phyloP scores from a whole-genome alignment of 2,888 invertebrate genomes.

The Trachelus iudaicus region DNA sequence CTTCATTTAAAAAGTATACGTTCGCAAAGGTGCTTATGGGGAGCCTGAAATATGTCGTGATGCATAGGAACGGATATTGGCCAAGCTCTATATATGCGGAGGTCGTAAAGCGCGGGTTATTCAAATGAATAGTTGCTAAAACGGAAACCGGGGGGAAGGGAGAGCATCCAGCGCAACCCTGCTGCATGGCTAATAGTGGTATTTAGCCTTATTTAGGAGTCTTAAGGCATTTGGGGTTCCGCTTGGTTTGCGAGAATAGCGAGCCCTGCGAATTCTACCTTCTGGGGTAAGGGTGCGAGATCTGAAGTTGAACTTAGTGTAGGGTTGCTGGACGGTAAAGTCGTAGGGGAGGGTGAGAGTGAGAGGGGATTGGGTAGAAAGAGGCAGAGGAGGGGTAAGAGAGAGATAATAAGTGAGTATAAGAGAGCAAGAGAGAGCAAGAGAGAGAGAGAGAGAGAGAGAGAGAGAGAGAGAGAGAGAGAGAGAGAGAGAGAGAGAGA shows the following conservation, averaged over 20 bases:
- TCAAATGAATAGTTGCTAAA: conserved; percentile 20
- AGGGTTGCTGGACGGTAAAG: background rate
- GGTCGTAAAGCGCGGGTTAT: conserved; percentile 20
- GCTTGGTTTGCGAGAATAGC: conserved; percentile 12
- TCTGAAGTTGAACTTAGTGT: background rate
- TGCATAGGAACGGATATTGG: too few species aligned
- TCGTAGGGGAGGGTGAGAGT: background rate
- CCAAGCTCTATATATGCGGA: background rate
- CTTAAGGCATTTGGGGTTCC: conserved; percentile 18
- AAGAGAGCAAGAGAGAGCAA: conserved; percentile 13
- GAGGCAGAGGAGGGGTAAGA: background rate
- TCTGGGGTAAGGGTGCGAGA: background rate
- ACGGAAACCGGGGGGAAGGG: background rate
- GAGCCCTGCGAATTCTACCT: conserved; percentile 9
- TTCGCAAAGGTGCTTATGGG: background rate
- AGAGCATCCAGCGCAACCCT: background rate
- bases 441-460: conserved; percentile 20
- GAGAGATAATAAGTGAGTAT: background rate
- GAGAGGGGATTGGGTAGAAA: background rate
- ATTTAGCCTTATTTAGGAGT: conserved; percentile 22
- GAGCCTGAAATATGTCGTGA: background rate
- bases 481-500: conserved; percentile 20
- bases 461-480: conserved; percentile 20
- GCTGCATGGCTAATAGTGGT: conserved; percentile 18
- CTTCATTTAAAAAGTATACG: background rate